Evolutionary conservation across 2,113 vertebrate species (phyloP), one percentile per base, ranked within the genome.

Genomic region (Sinosuthora webbiana): DNA sequence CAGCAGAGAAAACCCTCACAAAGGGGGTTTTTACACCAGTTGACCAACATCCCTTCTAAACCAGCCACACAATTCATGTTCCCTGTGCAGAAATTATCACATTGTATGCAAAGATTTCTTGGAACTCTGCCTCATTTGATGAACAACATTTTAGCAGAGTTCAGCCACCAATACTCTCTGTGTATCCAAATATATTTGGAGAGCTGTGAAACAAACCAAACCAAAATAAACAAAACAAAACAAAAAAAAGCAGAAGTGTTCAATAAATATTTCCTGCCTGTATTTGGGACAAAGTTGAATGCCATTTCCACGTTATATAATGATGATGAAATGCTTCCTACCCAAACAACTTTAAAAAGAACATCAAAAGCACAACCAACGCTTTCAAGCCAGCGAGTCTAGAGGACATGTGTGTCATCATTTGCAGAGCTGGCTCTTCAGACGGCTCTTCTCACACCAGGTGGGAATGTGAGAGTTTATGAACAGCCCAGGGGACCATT

Each of bases 231-330:
- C 11, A 63, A 35, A 67, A 44, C 8, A 35, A 41, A 31, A n/a
- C 13, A 33, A 53, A 24, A 6, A n/a, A 92, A 90, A 50, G n/a
- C 55, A 90, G 68, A 81, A 86, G 15, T 20, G 83, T 71, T 92
- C 44, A 73, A 87, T 83, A 96, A 97, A 95, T 83, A 92, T 88
- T 96, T 79, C 47, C 68, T 68, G 80, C 44, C 52, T 68, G 20
- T 41, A 68, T 81, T 39, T 71, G 82, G 90, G 86, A 71, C 93
- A 88, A 90, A 83, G 85, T 78, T 75, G 62, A 83, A 41, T 64
- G 68, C 28, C 41, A 13, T 42, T 75, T 70, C 63, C 76, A 64
- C 3, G 0, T 92, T 86, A 89, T 35, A 75, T 92, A 90, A 94
- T 10, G 33, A 60, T 68, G 83, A 95, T 71, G 47, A 92, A 95